Base-by-base conservation (phyloP, 2,888 invertebrate species). In the Drosophila borealis region DNA sequence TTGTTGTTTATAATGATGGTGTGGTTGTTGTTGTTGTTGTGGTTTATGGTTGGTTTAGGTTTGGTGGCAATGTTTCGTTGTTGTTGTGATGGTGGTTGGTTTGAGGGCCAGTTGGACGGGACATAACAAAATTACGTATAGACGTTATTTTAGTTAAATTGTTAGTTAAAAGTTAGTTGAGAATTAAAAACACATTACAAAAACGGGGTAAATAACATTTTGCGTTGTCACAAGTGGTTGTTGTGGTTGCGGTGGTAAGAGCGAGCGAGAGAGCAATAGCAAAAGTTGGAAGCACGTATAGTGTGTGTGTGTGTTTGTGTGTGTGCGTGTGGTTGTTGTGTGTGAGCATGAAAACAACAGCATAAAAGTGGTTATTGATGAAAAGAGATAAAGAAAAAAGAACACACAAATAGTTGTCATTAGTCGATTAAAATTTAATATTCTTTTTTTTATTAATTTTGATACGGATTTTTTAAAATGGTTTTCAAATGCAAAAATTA, bases 341-440 rank as follows among this genome's bases (percentile, higher is more conserved):
- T 62, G 70, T 72, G 60, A 64, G 68, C 51, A 72, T 65, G 67
- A 67, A 63, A 72, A 72, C 80, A 80, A 74, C 80, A 69, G 70
- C 75, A 80, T 71, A 78, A 74, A 71, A 64, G 68, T 77, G 77
- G 72, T 76, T 84, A 68, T 80, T 70, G 80, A 89, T 88, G 83
- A 71, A 88, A 88, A 89, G 89, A 88, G 87, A 89, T 83, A 85
- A 88, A 88, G 83, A 89, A 81, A 81, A 74, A 81, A 80, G 81
- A 87, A 63, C 75, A 80, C 71, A 84, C 80, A 87, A 80, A 81
- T 70, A 73, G 54, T 83, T 83, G 53, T 77, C 53, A 84, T 83
- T 86, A 86, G 84, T 87, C 59, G 50, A 73, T 72, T 61, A 68
- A 41, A 75, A 61, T 74, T 62, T 59, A 53, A 61, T 60, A 55